A percentile compares a stretch with the other conserved stretches of the same genome.
phyloP scores from a whole-genome alignment of 2,888 invertebrate species.

The Baronia brevicornis region DNA sequence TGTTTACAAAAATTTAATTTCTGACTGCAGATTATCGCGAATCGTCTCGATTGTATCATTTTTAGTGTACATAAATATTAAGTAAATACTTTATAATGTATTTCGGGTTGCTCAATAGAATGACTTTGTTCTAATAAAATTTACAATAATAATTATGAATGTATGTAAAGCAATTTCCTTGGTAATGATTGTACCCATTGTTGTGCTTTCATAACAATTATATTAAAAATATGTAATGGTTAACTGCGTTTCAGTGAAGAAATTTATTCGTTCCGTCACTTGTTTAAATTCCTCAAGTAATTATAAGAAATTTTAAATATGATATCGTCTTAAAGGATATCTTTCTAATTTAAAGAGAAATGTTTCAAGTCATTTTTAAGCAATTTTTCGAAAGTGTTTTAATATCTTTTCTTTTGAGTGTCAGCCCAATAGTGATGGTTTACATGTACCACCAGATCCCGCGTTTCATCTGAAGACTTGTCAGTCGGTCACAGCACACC shows the following conservation, averaged over 20 bases:
- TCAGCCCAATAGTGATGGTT: constrained; percentile 8
- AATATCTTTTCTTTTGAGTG: constrained; percentile 8
- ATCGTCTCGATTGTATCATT: constrained; percentile 39
- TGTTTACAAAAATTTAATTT: no score
- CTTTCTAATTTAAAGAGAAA: constrained; percentile 2
- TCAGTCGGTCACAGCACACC: constrained; percentile 59
- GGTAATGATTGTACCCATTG: constrained; percentile 55
- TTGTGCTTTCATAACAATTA: constrained; percentile 36
- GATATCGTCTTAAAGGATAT: constrained; percentile 1
- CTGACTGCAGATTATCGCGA: constrained; percentile 42
- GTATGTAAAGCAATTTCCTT: constrained; percentile 64
- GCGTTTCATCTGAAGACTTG: no score
- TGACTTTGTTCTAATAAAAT: constrained; percentile 41
- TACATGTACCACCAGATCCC: constrained; percentile 1
- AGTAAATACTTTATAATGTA: constrained; percentile 38
- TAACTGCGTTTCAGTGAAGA: constrained; percentile 30
- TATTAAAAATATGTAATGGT: constrained; percentile 36
- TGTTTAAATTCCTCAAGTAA: constrained; percentile 1
- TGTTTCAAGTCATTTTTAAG: constrained; percentile 2
- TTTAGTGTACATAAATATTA: constrained; percentile 42
- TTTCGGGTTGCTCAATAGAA: constrained; percentile 40
- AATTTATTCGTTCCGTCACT: constrained; percentile 3
- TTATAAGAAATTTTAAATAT: constrained; percentile 8
- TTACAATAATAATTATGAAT: constrained; percentile 41
- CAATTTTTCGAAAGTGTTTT: constrained; percentile 11